Percentiles rank a stretch among this genome's conserved stretches.
Conservation (phyloP, 2,797 vertebrate genomes). For the Helostoma temminkii region DNA sequence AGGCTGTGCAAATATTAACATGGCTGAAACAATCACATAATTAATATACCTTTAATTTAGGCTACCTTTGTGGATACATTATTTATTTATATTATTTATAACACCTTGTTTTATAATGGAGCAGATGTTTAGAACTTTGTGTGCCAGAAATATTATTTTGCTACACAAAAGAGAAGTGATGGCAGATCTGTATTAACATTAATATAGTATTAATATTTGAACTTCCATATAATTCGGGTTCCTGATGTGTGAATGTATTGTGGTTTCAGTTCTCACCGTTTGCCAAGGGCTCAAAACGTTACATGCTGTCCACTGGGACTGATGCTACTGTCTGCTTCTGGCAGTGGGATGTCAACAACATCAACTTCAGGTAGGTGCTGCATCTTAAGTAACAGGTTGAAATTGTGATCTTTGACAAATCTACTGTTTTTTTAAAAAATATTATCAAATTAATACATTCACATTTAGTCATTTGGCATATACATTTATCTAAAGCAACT, state of each 20-base stretch:
- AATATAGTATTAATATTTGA: neutral
- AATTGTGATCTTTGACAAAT: neutral
- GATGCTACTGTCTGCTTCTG: slow-evolving; percentile 98
- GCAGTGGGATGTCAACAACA: slow-evolving; percentile 95
- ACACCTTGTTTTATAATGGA: neutral
- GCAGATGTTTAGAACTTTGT: neutral
- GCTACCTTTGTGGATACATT: no score
- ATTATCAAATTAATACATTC: neutral
- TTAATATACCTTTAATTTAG: no score
- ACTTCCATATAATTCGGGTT: neutral
- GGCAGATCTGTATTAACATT: neutral
- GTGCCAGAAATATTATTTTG: neutral
- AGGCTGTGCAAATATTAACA: neutral
- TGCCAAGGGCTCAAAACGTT: slow-evolving; percentile 93
- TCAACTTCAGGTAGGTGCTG: slow-evolving; percentile 90
- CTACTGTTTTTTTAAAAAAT: neutral
- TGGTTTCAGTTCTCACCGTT: slow-evolving; percentile 94
- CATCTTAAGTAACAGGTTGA: neutral
- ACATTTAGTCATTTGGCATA: no score
- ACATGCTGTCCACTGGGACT: slow-evolving; percentile 97
- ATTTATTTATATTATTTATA: no score
- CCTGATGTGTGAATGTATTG: slow-evolving; percentile 9
- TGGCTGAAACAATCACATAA: neutral
- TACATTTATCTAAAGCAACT: no score
- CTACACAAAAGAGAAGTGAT: neutral